Percentiles rank a stretch among this genome's conserved stretches.
Conservation (phyloP, 1,140 invertebrate species). For the Atta colombica region DNA sequence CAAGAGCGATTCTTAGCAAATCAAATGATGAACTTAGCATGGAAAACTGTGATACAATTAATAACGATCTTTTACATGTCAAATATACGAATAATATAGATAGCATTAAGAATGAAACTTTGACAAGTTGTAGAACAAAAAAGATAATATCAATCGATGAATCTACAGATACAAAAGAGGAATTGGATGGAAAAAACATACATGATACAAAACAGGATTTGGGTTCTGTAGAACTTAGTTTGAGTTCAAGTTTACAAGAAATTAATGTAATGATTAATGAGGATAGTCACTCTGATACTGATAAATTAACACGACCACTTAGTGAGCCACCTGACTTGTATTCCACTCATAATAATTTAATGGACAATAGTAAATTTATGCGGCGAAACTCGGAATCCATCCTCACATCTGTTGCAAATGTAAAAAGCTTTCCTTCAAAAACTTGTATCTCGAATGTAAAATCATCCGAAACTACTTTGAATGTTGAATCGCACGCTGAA, state of each 20-base stretch:
- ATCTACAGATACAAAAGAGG: conserved; percentile 74
- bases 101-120: conserved; percentile 78
- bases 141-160: conserved; percentile 69
- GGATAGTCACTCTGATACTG: conserved; percentile 15
- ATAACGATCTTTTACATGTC: conserved; percentile 78
- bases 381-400: conserved; percentile 77
- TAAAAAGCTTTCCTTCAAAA: conserved; percentile 52
- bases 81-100: conserved; percentile 84
- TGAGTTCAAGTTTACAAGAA: conserved; percentile 45
- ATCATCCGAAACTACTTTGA: conserved; percentile 26
- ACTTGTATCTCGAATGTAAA: background rate
- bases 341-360: conserved; percentile 65
- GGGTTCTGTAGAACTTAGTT: background rate
- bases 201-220: conserved; percentile 10
- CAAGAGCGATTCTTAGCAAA: conserved; percentile 82
- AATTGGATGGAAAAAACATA: conserved; percentile 22
- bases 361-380: conserved; percentile 64
- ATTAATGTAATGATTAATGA: conserved; percentile 8
- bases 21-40: conserved; percentile 84
- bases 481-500: conserved; percentile 56
- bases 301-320: conserved; percentile 74
- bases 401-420: conserved; percentile 51
- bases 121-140: conserved; percentile 71
- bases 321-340: conserved; percentile 80
- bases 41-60: conserved; percentile 78